Percentiles rank a stretch among this genome's conserved stretches.
Conservation (phyloP, 1,140 invertebrate genomes). For the Aphaenogaster rudis region DNA sequence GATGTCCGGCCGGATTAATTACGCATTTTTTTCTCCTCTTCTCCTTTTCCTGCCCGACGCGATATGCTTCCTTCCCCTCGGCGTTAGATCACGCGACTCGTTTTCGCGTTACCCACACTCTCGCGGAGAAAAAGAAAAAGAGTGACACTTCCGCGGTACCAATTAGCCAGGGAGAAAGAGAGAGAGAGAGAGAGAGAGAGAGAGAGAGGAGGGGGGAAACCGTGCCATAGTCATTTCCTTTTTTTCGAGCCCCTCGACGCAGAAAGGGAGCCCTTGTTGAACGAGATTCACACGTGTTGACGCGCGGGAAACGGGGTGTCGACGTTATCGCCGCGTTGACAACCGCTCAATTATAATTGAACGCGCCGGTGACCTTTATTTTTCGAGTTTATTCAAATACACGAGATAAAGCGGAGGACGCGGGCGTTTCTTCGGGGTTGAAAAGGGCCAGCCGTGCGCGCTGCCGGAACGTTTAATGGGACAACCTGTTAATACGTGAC, state of each 20-base stretch:
- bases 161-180: not conserved
- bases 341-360: conserved; percentile 82
- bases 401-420: conserved; percentile 69
- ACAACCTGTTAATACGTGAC: conserved; percentile 82
- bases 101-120: conserved; percentile 26
- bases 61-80: conserved; percentile 55
- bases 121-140: conserved; percentile 11
- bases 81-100: conserved; percentile 35
- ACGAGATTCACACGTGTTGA: conserved; percentile 73
- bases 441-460: conserved; percentile 58
- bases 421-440: conserved; percentile 21
- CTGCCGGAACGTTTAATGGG: conserved; percentile 81
- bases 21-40: conserved; percentile 41
- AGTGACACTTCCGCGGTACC: conserved; percentile 51
- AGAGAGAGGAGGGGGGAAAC: not conserved
- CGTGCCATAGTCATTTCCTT: not conserved
- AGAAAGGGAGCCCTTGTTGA: conserved; percentile 59
- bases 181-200: not conserved
- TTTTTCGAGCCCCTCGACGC: conserved; percentile 10
- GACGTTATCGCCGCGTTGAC: conserved; percentile 79
- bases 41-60: conserved; percentile 21
- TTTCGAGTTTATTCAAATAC: conserved; percentile 79
- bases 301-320: conserved; percentile 61
- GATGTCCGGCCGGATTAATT: conserved; percentile 71
- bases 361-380: conserved; percentile 66